Evolutionary conservation across 2,888 invertebrate species (phyloP).

Genomic region (Tholera decimalis): DNA sequence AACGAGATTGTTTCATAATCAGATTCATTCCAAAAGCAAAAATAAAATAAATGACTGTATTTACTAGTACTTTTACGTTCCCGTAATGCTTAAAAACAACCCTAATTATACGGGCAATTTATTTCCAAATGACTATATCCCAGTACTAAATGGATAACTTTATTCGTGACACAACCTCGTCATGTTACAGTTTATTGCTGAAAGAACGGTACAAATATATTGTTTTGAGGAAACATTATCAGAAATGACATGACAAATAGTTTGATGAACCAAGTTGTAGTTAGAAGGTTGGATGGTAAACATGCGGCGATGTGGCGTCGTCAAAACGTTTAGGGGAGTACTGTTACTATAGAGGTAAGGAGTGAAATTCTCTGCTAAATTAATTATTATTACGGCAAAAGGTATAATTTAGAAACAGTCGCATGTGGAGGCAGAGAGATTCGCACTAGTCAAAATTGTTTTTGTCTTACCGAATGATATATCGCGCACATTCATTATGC

Average conservation of each 20-base stretch:
- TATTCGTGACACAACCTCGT: background rate
- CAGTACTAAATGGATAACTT: slow-evolving; percentile 3
- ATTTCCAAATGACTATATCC: background rate
- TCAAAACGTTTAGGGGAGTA: background rate
- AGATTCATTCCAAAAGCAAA: background rate
- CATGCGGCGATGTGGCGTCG: background rate
- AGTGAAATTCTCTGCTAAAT: background rate
- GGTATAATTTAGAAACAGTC: too few relatives aligned
- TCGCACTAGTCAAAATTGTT: too few relatives aligned
- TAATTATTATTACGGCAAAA: too few relatives aligned
- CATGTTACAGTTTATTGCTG: background rate
- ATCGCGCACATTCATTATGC: too few relatives aligned
- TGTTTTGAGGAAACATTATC: background rate
- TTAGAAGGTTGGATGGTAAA: background rate
- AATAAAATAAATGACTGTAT: slow-evolving; percentile 26
- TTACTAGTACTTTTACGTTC: slow-evolving; percentile 13
- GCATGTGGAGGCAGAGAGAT: too few relatives aligned
- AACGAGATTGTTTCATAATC: slow-evolving; percentile 20
- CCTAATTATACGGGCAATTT: slow-evolving; percentile 17
- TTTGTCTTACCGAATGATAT: too few relatives aligned
- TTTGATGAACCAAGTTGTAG: background rate
- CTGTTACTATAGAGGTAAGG: background rate
- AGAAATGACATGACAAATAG: background rate
- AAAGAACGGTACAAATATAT: background rate
- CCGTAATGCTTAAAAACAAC: background rate